Evolutionary conservation across 2,888 invertebrate species (phyloP).

Genomic region (Troides oblongomaculatus): DNA sequence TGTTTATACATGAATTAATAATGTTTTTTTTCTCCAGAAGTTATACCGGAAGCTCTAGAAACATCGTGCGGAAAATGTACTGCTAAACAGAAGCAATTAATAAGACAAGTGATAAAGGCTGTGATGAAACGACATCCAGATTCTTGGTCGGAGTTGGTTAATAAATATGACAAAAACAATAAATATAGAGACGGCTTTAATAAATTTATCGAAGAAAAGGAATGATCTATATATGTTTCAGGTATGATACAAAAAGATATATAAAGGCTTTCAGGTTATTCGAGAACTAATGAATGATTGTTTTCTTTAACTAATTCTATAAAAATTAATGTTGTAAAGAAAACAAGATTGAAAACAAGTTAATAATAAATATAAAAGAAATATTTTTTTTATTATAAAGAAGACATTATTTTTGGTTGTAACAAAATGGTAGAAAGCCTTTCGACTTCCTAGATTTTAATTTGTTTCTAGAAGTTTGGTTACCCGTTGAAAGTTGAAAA

Average conservation of each 20-base stretch:
- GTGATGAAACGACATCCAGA: constrained; percentile 83
- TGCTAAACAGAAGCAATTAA: constrained; percentile 81
- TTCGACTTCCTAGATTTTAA: too few relatives aligned
- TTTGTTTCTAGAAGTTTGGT: too few relatives aligned
- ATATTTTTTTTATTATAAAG: not conserved
- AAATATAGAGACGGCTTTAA: constrained; percentile 82
- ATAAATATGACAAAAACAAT: constrained; percentile 85
- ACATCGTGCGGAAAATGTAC: constrained; percentile 85
- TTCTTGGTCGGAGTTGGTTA: constrained; percentile 82
- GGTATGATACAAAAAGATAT: too few relatives aligned
- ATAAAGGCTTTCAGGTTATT: too few relatives aligned
- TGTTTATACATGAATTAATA: too few relatives aligned
- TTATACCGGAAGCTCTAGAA: constrained; percentile 84
- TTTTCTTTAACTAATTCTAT: too few relatives aligned
- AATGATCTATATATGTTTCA: constrained; percentile 7
- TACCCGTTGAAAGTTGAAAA: too few relatives aligned
- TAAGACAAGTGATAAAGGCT: constrained; percentile 80
- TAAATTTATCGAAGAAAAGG: constrained; percentile 56
- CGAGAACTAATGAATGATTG: too few relatives aligned
- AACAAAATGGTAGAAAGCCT: too few relatives aligned
- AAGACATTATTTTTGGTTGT: too few relatives aligned
- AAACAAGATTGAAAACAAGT: not conserved
- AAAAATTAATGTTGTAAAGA: too few relatives aligned
- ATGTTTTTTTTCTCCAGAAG: constrained; percentile 64
- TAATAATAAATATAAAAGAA: not conserved